These are phyloP conservation scores for Nanorana parkeri DNA, from an alignment of 2,113 vertebrate genomes.

Conservation along the genomic window DNA sequence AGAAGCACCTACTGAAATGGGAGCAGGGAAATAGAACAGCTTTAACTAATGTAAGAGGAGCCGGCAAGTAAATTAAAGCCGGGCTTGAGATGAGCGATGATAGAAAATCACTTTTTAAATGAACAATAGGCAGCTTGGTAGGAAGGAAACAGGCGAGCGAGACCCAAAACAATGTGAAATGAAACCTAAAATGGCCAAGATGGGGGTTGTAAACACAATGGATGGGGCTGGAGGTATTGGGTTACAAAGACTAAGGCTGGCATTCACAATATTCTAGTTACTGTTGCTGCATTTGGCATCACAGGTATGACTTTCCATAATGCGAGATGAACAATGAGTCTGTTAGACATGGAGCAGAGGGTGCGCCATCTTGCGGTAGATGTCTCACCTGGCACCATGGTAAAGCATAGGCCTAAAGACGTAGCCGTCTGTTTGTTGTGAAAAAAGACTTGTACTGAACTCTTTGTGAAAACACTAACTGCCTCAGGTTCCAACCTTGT, in stretches of 20 bases:
- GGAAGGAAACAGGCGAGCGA: background rate
- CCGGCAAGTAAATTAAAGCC: conserved; percentile 37
- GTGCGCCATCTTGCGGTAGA: background rate
- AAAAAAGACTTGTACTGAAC: no score
- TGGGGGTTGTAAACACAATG: background rate
- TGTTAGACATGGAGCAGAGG: background rate
- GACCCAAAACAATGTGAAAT: background rate
- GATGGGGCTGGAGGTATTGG: background rate
- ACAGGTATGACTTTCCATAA: no score
- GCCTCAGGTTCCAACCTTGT: no score
- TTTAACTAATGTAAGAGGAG: conserved; percentile 39
- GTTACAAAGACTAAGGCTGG: background rate
- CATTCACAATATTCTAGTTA: background rate
- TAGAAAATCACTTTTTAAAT: conserved; percentile 14
- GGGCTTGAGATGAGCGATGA: conserved; percentile 26
- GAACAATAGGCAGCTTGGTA: conserved; percentile 4
- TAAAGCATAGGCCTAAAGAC: no score
- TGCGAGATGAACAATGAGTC: no score
- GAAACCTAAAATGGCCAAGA: background rate
- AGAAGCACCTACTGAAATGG: background rate
- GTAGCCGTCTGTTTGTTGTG: no score
- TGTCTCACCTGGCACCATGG: background rate
- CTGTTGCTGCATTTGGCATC: conserved; percentile 11
- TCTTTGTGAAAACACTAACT: no score
- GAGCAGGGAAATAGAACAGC: conserved; percentile 45